Conservation (phyloP, 2,113 vertebrate species). For the Sander vitreus region DNA sequence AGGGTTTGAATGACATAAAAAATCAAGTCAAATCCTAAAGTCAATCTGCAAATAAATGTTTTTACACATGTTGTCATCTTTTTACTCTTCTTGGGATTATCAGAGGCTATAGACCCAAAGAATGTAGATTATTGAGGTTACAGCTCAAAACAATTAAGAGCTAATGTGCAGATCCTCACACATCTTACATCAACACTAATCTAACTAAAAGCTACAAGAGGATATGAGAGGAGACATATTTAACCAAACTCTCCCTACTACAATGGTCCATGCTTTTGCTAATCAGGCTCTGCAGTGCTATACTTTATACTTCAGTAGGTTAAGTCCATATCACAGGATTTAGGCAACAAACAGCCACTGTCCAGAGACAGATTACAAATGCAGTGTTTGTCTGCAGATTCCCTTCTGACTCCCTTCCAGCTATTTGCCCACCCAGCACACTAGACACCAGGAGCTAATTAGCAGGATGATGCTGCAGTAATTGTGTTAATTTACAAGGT, state of each 20-base stretch:
- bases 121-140: slow-evolving; percentile 68
- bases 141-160: slow-evolving; percentile 67
- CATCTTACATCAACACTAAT: slow-evolving; percentile 58
- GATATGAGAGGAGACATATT: slow-evolving; percentile 40
- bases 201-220: slow-evolving; percentile 45
- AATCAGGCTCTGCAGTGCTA: slow-evolving; percentile 10
- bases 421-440: slow-evolving; percentile 91
- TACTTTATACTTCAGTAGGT: slow-evolving; percentile 52
- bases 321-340: slow-evolving; percentile 66
- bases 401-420: slow-evolving; percentile 90
- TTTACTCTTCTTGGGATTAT: slow-evolving; percentile 75
- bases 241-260: slow-evolving; percentile 27
- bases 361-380: slow-evolving; percentile 70
- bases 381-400: slow-evolving; percentile 86
- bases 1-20: slow-evolving; percentile 81
- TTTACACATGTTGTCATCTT: slow-evolving; percentile 72
- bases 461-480: slow-evolving; percentile 97
- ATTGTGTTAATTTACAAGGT: slow-evolving; percentile 99
- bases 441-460: slow-evolving; percentile 96
- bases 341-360: slow-evolving; percentile 61
- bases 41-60: slow-evolving; percentile 81
- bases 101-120: slow-evolving; percentile 69
- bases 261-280: slow-evolving; percentile 31
- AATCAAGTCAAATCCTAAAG: slow-evolving; percentile 81
- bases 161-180: slow-evolving; percentile 35